Base-by-base conservation (phyloP, 23 tunicate species). In the Styela clava region DNA sequence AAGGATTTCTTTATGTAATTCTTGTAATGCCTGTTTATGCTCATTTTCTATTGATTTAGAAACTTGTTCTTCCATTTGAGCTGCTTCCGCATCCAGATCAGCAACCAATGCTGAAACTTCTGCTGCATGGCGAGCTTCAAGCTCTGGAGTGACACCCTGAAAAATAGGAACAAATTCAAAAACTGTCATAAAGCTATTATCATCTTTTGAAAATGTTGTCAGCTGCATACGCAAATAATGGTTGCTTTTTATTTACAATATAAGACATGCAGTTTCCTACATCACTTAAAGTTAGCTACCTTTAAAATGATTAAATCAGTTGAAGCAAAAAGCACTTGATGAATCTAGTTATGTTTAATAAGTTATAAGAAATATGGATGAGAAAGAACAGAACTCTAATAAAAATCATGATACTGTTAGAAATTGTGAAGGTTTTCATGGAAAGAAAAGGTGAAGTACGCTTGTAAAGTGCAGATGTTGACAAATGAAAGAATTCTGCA, bases 51-150 rank as follows among this genome's bases (percentile, higher is more conserved):
- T 34, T 2, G 97, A 67, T 35, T 82, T 78, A 26, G 69, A 82
- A 29, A 91, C 34, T 23, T 91, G 79, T 25, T 78, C 69, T 69
- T 82, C 97, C 84, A 91, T 69, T 25, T 88, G 61, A 9, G 84
- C 83, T 2, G 56, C 86, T 79, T 91, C 97, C 36, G 88, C 97
- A 31, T 91, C 91, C 1, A 91, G 61, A 61, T 91, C 91, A 5
- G 91, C 91, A 73, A 83, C 91, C 81, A 91, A 64, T 16, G 88
- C 88, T 16, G 85, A 87, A 32, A 62, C 63, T 74, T 91, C 97
- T 20, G 82, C 91, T 36, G 79, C 74, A 21, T 91, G 97, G 24
- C 88, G 74, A 33, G 88, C 89, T 69, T 85, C 67, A 67, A 91
- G 74, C 51, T 91, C 97, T 20, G 86, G 87, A n/a, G 84, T 83